Conservation (phyloP, 2,113 vertebrate species). For the Takifugu flavidus region DNA sequence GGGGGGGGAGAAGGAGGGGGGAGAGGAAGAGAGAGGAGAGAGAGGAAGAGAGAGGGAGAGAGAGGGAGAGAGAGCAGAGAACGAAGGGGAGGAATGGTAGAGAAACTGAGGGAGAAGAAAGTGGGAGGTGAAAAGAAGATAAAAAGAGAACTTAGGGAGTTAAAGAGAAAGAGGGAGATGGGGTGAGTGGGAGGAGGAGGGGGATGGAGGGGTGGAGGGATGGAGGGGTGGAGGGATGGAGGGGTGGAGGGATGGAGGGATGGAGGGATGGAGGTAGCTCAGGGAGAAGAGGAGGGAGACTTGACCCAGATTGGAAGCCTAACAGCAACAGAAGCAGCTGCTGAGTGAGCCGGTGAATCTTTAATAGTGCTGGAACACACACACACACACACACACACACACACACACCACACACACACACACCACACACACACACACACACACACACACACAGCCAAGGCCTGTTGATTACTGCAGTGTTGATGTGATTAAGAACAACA, state of each 20-base stretch:
- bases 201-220: background rate
- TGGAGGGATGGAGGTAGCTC: constrained; percentile 63
- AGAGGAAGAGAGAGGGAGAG: background rate
- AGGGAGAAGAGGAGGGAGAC: constrained; percentile 69
- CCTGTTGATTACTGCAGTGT: constrained; percentile 62
- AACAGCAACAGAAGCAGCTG: constrained; percentile 62
- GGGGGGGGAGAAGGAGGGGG: background rate
- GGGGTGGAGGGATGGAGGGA: constrained; percentile 24
- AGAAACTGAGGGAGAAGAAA: constrained; percentile 10
- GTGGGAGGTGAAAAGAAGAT: background rate
- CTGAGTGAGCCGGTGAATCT: constrained; percentile 73
- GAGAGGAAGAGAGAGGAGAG: background rate
- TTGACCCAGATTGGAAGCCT: constrained; percentile 74
- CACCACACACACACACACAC: constrained; percentile 17
- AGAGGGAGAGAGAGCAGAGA: background rate
- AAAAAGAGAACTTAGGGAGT: constrained; percentile 1
- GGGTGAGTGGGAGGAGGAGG: constrained; percentile 8
- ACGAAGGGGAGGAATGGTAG: constrained; percentile 1
- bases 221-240: background rate
- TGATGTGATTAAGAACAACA: constrained; percentile 35
- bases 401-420: constrained; percentile 7
- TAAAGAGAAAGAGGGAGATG: background rate
- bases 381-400: constrained; percentile 22
- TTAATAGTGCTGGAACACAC: constrained; percentile 55
- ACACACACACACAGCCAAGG: constrained; percentile 24